Base-by-base conservation (phyloP, 2,888 invertebrate genomes). In the Andrena haemorrhoa region DNA sequence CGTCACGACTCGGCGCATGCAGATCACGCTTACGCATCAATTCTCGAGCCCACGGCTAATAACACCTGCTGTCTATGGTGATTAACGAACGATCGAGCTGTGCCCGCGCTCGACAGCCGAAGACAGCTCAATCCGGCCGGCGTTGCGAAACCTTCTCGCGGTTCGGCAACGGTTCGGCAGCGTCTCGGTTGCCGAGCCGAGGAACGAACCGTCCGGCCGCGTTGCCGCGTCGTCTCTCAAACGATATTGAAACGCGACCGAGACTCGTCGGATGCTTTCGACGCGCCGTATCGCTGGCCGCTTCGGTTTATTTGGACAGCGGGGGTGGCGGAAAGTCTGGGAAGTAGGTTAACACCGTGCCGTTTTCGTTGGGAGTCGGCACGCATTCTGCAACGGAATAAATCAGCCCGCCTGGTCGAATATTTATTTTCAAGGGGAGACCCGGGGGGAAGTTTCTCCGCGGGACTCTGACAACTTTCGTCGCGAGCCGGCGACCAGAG, bases 321-420 rank as follows among this genome's bases (percentile, higher is more conserved):
- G 23, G 53, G 26, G 41, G 12, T 33, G 12, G 31, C 20, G 49
- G 56, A 20, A 82, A 70, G 16, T 47, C 49, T 3, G 53, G 60
- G 51, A 82, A 83, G 77, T 82, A 60, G 83, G 78, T 75, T 69
- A 82, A 49, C 78, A 47, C 49, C 66, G 58, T 61, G n/a, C 41
- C 23, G 56, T 64, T 70, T 82, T 71, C 74, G 74, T 77, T 78
- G 47, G 12, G 60, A 73, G 69, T 70, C 73, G 16, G 64, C 70
- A 76, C 74, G 78, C 74, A 82, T 82, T 72, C 74, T 60, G 78
- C 78, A 82, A 82, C 75, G 68, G 78, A 82, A 82, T 82, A 82
- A 83, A 83, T 83, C 77, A 83, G 78, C 31, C 35, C 8, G 74
- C 23, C 35, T 47, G 53, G 68, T 49, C 74, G 83, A 82, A 82